Conservation (phyloP, 2,888 invertebrate species). For the Apotomis capreana region DNA sequence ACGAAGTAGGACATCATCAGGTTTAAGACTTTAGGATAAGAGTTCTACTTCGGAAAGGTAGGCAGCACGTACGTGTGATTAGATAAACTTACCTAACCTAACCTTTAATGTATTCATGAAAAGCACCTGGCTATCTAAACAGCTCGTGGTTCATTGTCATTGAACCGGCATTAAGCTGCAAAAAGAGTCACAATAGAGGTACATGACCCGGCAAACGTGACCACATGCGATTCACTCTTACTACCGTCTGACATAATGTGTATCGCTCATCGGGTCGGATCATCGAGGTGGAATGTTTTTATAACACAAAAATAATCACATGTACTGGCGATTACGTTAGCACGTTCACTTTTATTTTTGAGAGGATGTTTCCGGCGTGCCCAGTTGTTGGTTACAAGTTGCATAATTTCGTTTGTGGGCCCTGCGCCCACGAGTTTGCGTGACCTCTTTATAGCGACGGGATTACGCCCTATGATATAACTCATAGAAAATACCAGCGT, state of each 20-base stretch:
- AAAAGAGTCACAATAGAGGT: constrained; percentile 49
- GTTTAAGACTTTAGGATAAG: no score
- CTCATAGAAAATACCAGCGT: constrained; percentile 22
- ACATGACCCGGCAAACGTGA: constrained; percentile 43
- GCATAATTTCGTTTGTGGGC: constrained; percentile 49
- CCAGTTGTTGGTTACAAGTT: constrained; percentile 29
- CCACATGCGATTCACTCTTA: constrained; percentile 51
- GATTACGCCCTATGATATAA: constrained; percentile 26
- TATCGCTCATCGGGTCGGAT: constrained; percentile 50
- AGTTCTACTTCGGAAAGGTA: no score
- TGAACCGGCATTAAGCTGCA: constrained; percentile 51
- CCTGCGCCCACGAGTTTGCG: constrained; percentile 49
- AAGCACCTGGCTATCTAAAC: constrained; percentile 12
- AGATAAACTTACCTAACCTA: neutral
- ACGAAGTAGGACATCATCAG: no score
- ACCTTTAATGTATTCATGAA: neutral
- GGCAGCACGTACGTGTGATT: no score
- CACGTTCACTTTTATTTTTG: constrained; percentile 80
- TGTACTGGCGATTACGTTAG: constrained; percentile 64
- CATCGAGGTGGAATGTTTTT: constrained; percentile 54
- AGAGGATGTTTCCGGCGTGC: constrained; percentile 63
- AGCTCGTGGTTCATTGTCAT: constrained; percentile 58
- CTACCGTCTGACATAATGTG: constrained; percentile 45
- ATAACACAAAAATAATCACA: constrained; percentile 58
- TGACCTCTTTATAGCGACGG: constrained; percentile 35